Evolutionary conservation across 2,888 invertebrate genomes (phyloP).

Genomic region (Apamea crenata): DNA sequence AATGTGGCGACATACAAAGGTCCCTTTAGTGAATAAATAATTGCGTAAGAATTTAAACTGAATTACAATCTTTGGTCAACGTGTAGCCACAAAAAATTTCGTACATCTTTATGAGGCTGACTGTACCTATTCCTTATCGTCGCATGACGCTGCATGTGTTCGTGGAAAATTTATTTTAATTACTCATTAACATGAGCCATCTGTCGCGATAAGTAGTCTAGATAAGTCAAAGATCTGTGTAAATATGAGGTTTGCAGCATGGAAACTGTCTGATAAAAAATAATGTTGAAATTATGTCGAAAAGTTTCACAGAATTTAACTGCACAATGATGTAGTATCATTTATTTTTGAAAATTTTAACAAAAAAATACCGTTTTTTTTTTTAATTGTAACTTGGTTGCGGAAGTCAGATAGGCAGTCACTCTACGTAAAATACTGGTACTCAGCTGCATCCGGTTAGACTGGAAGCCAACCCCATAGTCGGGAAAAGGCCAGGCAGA

Average conservation of each 20-base stretch:
- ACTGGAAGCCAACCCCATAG: too few relatives aligned
- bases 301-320: background rate
- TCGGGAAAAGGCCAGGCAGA: too few relatives aligned
- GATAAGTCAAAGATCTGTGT: constrained; percentile 48
- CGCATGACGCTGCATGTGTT: constrained; percentile 31
- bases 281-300: constrained; percentile 37
- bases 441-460: too few relatives aligned
- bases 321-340: background rate
- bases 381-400: too few relatives aligned
- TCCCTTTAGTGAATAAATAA: too few relatives aligned
- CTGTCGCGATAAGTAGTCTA: constrained; percentile 25
- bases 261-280: constrained; percentile 33
- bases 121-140: constrained; percentile 49
- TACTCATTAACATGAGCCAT: constrained; percentile 57
- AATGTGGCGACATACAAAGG: too few relatives aligned
- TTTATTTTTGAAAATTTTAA: background rate
- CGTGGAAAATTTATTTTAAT: constrained; percentile 79
- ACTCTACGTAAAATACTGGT: too few relatives aligned
- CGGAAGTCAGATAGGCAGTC: too few relatives aligned
- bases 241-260: constrained; percentile 35
- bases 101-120: background rate
- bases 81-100: background rate
- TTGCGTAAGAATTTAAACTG: too few relatives aligned
- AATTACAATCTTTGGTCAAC: too few relatives aligned
- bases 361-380: too few relatives aligned